Percentiles rank a stretch among this genome's conserved stretches.
Evolutionary conservation across 2,888 invertebrate species (phyloP).

Genomic region (Cybosia mesomella): DNA sequence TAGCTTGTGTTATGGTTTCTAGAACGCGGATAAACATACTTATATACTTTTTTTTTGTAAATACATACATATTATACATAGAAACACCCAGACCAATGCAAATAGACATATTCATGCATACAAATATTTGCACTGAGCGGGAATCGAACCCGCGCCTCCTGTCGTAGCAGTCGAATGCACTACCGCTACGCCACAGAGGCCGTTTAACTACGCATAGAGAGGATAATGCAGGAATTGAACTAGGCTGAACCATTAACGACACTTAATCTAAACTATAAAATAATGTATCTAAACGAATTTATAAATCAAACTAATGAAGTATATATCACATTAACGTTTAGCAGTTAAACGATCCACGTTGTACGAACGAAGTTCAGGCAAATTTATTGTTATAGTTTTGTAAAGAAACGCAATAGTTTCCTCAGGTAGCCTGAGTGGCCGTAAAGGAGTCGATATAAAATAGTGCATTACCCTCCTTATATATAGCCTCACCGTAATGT

Average conservation of each 20-base stretch:
- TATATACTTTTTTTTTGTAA: no score
- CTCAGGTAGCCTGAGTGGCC: conserved; percentile 61
- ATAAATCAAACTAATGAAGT: conserved; percentile 62
- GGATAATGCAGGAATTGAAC: conserved; percentile 21
- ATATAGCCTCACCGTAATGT: conserved; percentile 51
- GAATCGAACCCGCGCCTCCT: no score
- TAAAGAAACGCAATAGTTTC: conserved; percentile 73
- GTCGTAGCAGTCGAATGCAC: no score
- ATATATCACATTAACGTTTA: conserved; percentile 68
- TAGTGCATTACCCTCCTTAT: conserved; percentile 62
- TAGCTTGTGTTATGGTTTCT: no score
- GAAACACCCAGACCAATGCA: no score
- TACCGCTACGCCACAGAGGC: no score
- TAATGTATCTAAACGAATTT: conserved; percentile 45
- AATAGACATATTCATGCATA: no score
- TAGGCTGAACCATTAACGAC: conserved; percentile 42
- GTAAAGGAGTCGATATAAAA: conserved; percentile 70
- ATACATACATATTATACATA: no score
- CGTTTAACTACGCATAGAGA: conserved; percentile 1
- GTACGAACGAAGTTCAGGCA: conserved; percentile 71
- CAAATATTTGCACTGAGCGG: no score
- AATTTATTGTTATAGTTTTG: conserved; percentile 81
- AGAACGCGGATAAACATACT: no score
- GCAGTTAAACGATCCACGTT: conserved; percentile 69
- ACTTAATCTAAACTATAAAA: conserved; percentile 42